phyloP scores from a whole-genome alignment of 2,888 invertebrate genomes.

The Diadegma fenestrale region DNA sequence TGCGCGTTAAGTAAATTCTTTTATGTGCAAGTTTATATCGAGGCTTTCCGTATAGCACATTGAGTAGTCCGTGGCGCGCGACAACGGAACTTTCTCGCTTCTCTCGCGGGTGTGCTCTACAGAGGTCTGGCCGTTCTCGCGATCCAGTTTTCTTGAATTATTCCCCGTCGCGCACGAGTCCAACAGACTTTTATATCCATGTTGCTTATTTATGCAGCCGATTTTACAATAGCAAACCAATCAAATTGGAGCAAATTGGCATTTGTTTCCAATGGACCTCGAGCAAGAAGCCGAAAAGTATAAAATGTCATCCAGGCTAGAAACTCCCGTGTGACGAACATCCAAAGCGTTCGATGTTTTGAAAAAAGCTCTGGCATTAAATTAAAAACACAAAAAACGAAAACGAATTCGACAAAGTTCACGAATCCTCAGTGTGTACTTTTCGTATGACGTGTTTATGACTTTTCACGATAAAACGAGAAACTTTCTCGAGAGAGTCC shows the following conservation, averaged over 20 bases:
- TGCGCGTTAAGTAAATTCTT: constrained; percentile 57
- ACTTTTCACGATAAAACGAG: constrained; percentile 56
- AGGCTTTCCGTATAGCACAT: constrained; percentile 76
- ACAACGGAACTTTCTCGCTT: constrained; percentile 83
- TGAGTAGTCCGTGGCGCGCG: constrained; percentile 64
- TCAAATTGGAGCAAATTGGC: not conserved
- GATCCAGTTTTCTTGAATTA: constrained; percentile 83
- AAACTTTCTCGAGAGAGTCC: constrained; percentile 50
- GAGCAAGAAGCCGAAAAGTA: not conserved
- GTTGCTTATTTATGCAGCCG: constrained; percentile 1
- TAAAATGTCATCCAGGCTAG: not conserved
- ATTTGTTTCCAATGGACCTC: not conserved
- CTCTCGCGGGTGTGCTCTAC: constrained; percentile 49
- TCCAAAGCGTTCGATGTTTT: not conserved
- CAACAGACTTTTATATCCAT: constrained; percentile 28
- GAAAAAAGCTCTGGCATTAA: not conserved
- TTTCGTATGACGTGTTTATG: constrained; percentile 41
- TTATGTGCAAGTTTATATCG: constrained; percentile 41
- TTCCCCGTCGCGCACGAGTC: constrained; percentile 70
- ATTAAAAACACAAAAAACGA: not conserved
- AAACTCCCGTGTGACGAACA: not conserved
- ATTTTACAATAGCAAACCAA: not conserved
- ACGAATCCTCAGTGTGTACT: constrained; percentile 14
- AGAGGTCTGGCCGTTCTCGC: constrained; percentile 69
- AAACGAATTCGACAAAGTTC: not conserved